Conservation (phyloP, 2,113 vertebrate genomes). For the Rhynchopsitta pachyrhyncha region DNA sequence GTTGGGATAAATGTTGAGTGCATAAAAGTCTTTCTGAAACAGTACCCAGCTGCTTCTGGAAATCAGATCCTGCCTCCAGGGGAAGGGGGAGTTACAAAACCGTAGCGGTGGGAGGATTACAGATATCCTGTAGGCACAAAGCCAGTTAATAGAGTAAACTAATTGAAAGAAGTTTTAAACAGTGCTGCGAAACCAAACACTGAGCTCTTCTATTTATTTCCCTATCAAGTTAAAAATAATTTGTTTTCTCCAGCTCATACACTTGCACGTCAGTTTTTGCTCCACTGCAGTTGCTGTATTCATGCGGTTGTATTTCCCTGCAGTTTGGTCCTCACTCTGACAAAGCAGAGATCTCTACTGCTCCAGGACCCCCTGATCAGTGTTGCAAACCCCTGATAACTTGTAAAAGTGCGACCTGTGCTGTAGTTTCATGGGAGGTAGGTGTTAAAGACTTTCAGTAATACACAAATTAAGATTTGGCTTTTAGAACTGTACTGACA, state of each 20-base stretch:
- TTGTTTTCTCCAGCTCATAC: neutral
- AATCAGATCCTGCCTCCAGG: neutral
- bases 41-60: neutral
- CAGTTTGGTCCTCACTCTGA: conserved; percentile 77
- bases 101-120: neutral
- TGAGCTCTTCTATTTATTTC: neutral
- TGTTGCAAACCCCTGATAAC: conserved; percentile 71
- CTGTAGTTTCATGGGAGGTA: conserved; percentile 78
- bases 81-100: neutral
- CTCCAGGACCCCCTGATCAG: conserved; percentile 74
- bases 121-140: neutral
- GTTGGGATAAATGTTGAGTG: neutral
- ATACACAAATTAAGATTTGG: neutral
- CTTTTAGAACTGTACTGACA: neutral
- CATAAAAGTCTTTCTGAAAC: neutral
- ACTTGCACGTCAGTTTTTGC: neutral
- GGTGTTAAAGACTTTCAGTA: neutral
- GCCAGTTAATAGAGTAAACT: neutral
- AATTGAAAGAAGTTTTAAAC: neutral
- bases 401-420: conserved; percentile 74
- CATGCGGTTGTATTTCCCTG: neutral
- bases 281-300: neutral
- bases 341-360: conserved; percentile 71
- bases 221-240: neutral
- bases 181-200: neutral